A percentile compares a stretch with the other conserved stretches of the same genome.
phyloP scores from a whole-genome alignment of 2,888 invertebrate genomes.

The Physocephala rufipes region DNA sequence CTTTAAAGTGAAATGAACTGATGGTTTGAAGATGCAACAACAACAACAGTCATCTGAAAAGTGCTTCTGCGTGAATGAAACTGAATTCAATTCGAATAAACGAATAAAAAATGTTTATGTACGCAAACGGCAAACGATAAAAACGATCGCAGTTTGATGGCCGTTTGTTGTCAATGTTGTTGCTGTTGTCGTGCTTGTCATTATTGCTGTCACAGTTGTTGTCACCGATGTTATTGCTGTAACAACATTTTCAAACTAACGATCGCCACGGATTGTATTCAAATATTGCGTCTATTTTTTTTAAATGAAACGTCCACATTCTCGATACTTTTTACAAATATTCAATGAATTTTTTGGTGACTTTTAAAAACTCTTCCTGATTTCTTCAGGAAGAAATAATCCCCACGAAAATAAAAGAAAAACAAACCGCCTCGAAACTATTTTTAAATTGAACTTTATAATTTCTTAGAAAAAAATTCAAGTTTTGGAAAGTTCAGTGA shows the following conservation, averaged over 20 bases:
- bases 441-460: background rate
- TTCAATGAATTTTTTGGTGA: background rate
- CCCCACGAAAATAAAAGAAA: background rate
- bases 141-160: too few relatives aligned
- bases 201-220: background rate
- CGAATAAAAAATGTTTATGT: background rate
- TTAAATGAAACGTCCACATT: too few relatives aligned
- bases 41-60: background rate
- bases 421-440: background rate
- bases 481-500: slow-evolving; percentile 14
- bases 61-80: background rate
- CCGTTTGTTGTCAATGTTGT: too few relatives aligned
- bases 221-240: background rate
- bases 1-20: slow-evolving; percentile 25
- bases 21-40: slow-evolving; percentile 14
- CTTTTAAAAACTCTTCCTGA: background rate
- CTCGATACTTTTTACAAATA: too few relatives aligned
- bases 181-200: too few relatives aligned
- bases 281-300: background rate
- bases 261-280: background rate
- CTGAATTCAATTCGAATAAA: background rate
- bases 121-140: too few relatives aligned
- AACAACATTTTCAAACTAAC: background rate
- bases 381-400: background rate
- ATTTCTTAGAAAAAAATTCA: too few relatives aligned